Conservation (phyloP, 2,888 invertebrate species). For the Abscondita cerata region DNA sequence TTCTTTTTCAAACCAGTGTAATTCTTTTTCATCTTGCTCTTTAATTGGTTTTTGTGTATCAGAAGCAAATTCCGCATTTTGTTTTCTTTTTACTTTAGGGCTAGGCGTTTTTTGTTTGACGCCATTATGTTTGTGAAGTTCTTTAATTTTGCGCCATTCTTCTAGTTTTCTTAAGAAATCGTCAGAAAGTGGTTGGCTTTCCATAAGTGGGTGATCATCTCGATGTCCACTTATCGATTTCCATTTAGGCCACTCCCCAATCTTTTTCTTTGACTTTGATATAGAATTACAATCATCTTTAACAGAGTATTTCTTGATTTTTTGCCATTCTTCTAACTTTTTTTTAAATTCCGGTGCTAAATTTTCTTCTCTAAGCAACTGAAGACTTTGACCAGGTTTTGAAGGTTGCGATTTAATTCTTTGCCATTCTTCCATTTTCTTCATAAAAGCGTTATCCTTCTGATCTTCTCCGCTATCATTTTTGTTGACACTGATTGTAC, state of each 20-base stretch:
- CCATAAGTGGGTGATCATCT: conserved; percentile 58
- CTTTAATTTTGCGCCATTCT: conserved; percentile 83
- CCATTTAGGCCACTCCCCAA: conserved; percentile 70
- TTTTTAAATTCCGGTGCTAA: conserved; percentile 81
- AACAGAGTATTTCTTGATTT: conserved; percentile 64
- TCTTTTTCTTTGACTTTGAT: conserved; percentile 53
- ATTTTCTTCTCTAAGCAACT: conserved; percentile 67
- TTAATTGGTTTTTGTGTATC: conserved; percentile 52
- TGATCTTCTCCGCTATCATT: conserved; percentile 47
- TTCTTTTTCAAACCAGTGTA: conserved; percentile 67
- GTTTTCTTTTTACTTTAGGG: conserved; percentile 54
- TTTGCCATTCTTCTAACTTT: conserved; percentile 88
- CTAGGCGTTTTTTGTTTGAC: conserved; percentile 51
- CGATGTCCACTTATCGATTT: conserved; percentile 58
- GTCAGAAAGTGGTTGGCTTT: conserved; percentile 74
- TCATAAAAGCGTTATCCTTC: conserved; percentile 56
- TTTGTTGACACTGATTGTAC: conserved; percentile 42
- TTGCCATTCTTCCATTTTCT: conserved; percentile 63
- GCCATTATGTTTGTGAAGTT: conserved; percentile 22
- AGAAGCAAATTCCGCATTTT: conserved; percentile 42
- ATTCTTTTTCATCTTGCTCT: conserved; percentile 60
- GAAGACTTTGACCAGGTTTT: conserved; percentile 46
- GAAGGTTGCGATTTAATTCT: conserved; percentile 54
- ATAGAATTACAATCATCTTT: conserved; percentile 38
- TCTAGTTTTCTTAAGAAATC: conserved; percentile 86